Base-by-base conservation (phyloP, 2,888 invertebrate genomes). In the Cheilosia scutellata region DNA sequence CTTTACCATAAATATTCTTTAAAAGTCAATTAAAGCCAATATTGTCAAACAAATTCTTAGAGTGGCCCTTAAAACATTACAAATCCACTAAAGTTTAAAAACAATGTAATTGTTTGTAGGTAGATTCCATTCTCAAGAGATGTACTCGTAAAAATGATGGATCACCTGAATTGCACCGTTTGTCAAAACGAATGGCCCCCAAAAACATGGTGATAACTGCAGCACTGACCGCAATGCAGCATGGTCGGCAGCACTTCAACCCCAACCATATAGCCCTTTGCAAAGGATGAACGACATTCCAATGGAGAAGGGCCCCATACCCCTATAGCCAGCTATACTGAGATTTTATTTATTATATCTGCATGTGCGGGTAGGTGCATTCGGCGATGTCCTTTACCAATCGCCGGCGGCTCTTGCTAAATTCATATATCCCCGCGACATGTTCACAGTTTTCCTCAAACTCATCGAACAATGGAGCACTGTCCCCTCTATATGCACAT, bases 161-260 rank as follows among this genome's bases (percentile, higher is more conserved):
- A 86, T 86, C 87, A 83, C 77, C 84, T 79, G 89, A 88, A 88
- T 87, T 89, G 89, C 89, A 89, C 89, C 89, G 89, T 89, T 89
- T 89, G 88, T 89, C 89, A 89, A 88, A 88, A 75, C 60, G 66
- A 80, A 86, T 76, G 57, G 74, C 71, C 68, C 57, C 44, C 9
- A 77, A 76, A 63, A 71, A 76, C 84, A 83, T 70, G 78, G 66
- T 78, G 80, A 83, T 83, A 83, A 87, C 71, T 84, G 87, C 88
- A 87, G 74, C 82, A 83, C 66, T 80, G 79, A 88, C 88, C 88
- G 75, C 87, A 88, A 74, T 88, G 88, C 87, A 87, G 82, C 82
- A 72, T 42, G 72, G 47, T 5, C 16, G 62, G 57, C 79, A 76
- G 65, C 76, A 86, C 84, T 86, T 72, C 47, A 76, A 51, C 63